Percentiles rank a stretch among this genome's conserved stretches.
phyloP scores from a whole-genome alignment of 53 echinoderm and acorn worm species.

The Patiria pectinifera region DNA sequence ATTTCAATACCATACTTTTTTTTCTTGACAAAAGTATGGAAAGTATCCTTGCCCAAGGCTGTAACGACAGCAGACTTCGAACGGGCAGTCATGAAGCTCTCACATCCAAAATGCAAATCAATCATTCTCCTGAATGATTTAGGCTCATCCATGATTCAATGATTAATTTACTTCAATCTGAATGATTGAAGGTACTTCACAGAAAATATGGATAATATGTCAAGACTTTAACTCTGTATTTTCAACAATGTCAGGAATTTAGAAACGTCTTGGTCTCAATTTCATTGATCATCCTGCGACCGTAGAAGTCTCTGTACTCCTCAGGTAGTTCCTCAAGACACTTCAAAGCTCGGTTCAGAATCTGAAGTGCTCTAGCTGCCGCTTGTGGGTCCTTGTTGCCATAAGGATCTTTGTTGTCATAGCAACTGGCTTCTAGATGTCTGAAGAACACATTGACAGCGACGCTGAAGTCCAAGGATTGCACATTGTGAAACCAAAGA shows the following conservation, averaged over 20 bases:
- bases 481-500: conserved; percentile 99
- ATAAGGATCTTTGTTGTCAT: conserved; percentile 94
- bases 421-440: conserved; percentile 78
- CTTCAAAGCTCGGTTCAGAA: conserved; percentile 82
- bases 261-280: conserved; percentile 81
- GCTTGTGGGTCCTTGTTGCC: conserved; percentile 97
- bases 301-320: conserved; percentile 98
- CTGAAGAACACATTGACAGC: conserved; percentile 98
- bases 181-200: not conserved
- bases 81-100: too few species aligned
- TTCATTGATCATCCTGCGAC: conserved; percentile 86
- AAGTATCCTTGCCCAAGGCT: too few species aligned
- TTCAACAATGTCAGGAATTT: conserved; percentile 22
- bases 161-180: not conserved
- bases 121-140: too few species aligned
- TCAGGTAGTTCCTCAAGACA: conserved; percentile 88
- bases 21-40: too few species aligned
- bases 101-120: too few species aligned
- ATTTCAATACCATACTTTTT: too few species aligned
- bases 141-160: too few species aligned
- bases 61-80: too few species aligned
- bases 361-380: conserved; percentile 91
- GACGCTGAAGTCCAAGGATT: conserved; percentile 85
- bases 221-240: not conserved
- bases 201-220: not conserved